phyloP scores from a whole-genome alignment of 2,888 invertebrate genomes.

The Agrilus cyanescens region DNA sequence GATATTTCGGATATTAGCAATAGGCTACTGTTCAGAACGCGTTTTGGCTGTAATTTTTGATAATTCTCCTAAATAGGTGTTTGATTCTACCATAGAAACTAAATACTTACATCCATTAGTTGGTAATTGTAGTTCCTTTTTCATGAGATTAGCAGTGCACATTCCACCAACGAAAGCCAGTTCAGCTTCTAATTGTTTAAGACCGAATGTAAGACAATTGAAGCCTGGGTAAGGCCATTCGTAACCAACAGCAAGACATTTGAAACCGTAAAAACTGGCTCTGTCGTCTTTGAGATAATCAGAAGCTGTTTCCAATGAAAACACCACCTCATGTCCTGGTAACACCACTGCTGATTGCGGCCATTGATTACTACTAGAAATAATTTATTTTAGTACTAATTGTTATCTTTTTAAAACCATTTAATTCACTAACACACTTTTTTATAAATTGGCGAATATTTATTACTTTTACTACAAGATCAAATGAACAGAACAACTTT shows the following conservation, averaged over 20 bases:
- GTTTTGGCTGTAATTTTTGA: no score
- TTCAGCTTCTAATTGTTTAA: slow-evolving; percentile 77
- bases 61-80: background rate
- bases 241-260: slow-evolving; percentile 68
- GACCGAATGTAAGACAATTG: slow-evolving; percentile 34
- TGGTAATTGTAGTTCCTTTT: slow-evolving; percentile 62
- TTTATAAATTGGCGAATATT: no score
- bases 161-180: slow-evolving; percentile 81
- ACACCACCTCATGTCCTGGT: slow-evolving; percentile 89
- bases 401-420: background rate
- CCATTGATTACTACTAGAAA: slow-evolving; percentile 49
- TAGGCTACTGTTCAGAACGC: no score
- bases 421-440: no score
- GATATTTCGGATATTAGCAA: no score
- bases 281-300: slow-evolving; percentile 88
- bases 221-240: slow-evolving; percentile 54
- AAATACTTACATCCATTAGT: slow-evolving; percentile 29
- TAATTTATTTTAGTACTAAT: background rate
- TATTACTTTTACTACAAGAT: background rate
- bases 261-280: slow-evolving; percentile 67
- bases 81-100: no score
- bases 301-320: slow-evolving; percentile 91
- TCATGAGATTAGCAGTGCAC: slow-evolving; percentile 83
- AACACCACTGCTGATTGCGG: slow-evolving; percentile 74
- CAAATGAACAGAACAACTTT: background rate